Percentiles rank a stretch among this genome's conserved stretches.
These are phyloP conservation scores for Tylochromis polylepis DNA, from an alignment of 2,113 vertebrate species.

Conservation along the genomic window DNA sequence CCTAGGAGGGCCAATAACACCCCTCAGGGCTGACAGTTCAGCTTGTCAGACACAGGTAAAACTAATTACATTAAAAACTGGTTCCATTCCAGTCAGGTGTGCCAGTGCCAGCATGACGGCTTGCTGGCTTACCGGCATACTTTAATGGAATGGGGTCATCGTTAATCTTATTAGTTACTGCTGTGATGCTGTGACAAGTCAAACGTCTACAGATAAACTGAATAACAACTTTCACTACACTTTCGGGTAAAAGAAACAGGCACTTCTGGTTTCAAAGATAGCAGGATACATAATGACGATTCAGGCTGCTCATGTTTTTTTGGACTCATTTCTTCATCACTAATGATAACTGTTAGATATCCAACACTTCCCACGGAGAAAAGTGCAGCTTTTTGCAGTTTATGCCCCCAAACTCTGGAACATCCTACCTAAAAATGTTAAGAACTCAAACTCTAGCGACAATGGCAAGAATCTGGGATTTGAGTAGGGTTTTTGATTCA, in stretches of 20 bases:
- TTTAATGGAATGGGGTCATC: background rate
- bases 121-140: background rate
- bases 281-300: background rate
- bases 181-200: background rate
- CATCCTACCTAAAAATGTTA: background rate
- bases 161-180: background rate
- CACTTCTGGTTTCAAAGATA: background rate
- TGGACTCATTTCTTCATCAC: background rate
- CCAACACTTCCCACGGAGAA: background rate
- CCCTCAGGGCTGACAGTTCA: background rate
- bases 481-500: background rate
- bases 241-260: background rate
- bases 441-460: background rate
- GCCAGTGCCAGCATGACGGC: background rate
- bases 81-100: background rate
- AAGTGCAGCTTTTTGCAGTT: background rate
- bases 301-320: background rate
- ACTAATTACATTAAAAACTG: constrained; percentile 19
- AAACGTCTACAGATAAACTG: background rate
- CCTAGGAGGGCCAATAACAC: background rate
- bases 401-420: background rate
- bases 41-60: constrained; percentile 13
- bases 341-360: background rate
- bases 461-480: background rate
- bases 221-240: background rate